Base-by-base conservation (phyloP, 1,140 invertebrate genomes). In the Andricus grossulariae region DNA sequence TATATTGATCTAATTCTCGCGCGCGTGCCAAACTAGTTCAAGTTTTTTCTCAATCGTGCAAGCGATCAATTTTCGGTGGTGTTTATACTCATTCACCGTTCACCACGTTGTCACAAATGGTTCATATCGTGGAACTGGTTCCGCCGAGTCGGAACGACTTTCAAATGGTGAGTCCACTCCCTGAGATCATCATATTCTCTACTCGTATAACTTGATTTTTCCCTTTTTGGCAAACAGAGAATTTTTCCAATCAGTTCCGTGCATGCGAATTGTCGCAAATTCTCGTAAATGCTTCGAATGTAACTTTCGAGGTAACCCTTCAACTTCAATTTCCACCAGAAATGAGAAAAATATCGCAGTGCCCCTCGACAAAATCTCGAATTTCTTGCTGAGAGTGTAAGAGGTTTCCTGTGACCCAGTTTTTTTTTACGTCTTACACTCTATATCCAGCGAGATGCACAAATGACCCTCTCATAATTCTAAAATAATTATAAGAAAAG, bases 101-200 rank as follows among this genome's bases (percentile, higher is more conserved):
- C 60, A 66, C 60, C 60, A 66, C 60, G 60, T 66, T 66, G 78
- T 84, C 82, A 88, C 89, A 88, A 91, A 91, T 91, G 90, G 90
- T 91, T 90, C 90, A 91, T 84, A 91, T 91, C 81, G 83, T 90
- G 85, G 90, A 91, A 88, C 85, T 90, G 84, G 85, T 91, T 87
- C 88, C 89, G 90, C 89, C 90, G 90, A 89, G 88, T 88, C 90
- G 90, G 87, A 90, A 88, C 89, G 90, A 91, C 90, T 87, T 90
- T 82, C 85, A 89, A 80, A 91, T 90, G 90, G 90, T 91, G 87
- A 91, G 90, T 90, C 60, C 16, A 66, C 60, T 66, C 25, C 8
- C 73, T 52, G 45, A 72, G 19, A 72, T 50, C 50, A 72, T 72
- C 60, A 32, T 6, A 21, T 55, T 12, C 18, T 19, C 25, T 45